phyloP scores from a whole-genome alignment of 2,888 invertebrate genomes.

The Diaphora mendica region DNA sequence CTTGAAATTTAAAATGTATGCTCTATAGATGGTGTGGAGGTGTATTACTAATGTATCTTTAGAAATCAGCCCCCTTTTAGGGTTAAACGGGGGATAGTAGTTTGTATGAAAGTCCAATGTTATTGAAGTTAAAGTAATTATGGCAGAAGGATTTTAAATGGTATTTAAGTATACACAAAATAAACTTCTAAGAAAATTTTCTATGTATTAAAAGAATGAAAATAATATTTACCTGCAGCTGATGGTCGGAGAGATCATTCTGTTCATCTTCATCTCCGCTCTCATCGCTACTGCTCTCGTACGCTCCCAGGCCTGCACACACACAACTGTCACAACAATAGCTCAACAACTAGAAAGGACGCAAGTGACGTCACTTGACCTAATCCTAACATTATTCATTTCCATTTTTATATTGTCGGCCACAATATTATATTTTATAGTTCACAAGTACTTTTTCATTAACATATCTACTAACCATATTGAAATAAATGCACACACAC shows the following conservation, averaged over 20 bases:
- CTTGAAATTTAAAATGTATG: no score
- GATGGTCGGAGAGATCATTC: conserved; percentile 88
- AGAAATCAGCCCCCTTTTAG: no score
- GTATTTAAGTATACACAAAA: no score
- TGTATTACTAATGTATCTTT: no score
- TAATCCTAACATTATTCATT: not conserved
- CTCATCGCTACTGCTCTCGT: conserved; percentile 91
- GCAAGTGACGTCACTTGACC: conserved; percentile 2
- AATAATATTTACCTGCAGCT: conserved; percentile 86
- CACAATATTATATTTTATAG: not conserved
- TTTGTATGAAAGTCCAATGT: no score
- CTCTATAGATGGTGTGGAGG: no score
- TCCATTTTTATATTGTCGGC: not conserved
- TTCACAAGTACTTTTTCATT: not conserved
- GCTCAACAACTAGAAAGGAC: not conserved
- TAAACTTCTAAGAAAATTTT: not conserved
- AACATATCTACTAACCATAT: conserved; percentile 9
- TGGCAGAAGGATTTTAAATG: no score
- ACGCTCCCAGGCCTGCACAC: conserved; percentile 93
- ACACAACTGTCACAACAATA: conserved; percentile 45
- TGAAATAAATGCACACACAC: conserved; percentile 29
- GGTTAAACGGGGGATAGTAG: no score
- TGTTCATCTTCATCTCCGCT: conserved; percentile 79
- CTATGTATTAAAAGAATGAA: not conserved
- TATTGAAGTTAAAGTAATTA: no score